Evolutionary conservation across 30 jellyfish, hydroid and myxozoan species (phyloP).

Genomic region (Phacellophora camtschatica): DNA sequence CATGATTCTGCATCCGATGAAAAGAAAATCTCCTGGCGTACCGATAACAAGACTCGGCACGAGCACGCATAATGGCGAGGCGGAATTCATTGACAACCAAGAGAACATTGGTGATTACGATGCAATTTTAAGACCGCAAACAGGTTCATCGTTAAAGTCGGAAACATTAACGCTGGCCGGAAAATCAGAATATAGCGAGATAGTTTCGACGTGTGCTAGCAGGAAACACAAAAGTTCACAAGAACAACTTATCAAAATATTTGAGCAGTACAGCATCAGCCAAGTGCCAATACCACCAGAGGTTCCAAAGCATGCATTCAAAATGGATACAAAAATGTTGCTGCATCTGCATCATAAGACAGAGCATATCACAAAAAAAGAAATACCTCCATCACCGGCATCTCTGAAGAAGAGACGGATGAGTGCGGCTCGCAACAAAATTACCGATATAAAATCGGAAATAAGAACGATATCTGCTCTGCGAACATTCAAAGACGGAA

Average conservation of each 20-base stretch:
- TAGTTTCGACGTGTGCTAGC: background rate
- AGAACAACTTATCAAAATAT: constrained; percentile 21
- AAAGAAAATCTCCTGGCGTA: background rate
- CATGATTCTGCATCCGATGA: background rate
- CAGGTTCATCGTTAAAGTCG: constrained; percentile 18
- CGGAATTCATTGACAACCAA: background rate
- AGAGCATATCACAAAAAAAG: no score
- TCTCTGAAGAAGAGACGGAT: background rate
- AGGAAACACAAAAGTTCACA: background rate
- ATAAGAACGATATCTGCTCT: background rate
- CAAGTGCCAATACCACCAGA: constrained; percentile 66
- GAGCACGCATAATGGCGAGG: background rate
- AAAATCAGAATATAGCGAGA: constrained; percentile 1
- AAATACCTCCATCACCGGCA: no score
- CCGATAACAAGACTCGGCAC: background rate
- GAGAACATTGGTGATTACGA: constrained; percentile 20
- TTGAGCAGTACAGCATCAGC: constrained; percentile 40
- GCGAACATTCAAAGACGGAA: no score
- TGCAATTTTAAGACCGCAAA: constrained; percentile 11
- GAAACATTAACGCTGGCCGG: constrained; percentile 21
- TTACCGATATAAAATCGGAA: background rate
- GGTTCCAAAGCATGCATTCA: background rate
- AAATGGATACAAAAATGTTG: background rate
- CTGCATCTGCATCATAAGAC: no score
- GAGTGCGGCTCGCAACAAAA: background rate